Evolutionary conservation across 2,888 invertebrate species (phyloP).

Genomic region (Lamellibrachia satsuma): DNA sequence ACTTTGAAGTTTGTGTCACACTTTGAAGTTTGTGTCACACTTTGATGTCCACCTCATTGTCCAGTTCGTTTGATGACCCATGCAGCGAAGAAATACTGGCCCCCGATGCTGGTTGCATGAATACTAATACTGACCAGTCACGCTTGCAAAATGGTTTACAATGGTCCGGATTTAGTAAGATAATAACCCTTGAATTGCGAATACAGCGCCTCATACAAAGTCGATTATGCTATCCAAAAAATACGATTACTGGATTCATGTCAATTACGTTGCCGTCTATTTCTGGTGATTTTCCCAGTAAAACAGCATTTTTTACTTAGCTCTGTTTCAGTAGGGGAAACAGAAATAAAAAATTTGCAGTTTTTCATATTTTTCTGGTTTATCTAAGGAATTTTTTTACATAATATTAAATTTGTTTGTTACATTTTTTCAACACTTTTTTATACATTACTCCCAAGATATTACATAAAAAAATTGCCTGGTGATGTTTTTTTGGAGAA

Average conservation of each 20-base stretch:
- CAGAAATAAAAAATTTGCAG: too few species aligned
- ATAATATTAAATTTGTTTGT: too few species aligned
- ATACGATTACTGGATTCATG: neutral
- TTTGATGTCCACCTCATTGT: neutral
- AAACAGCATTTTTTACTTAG: neutral
- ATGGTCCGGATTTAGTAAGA: neutral
- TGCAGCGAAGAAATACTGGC: neutral
- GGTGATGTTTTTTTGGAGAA: too few species aligned
- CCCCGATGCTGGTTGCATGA: neutral
- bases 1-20: neutral
- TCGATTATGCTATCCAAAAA: neutral
- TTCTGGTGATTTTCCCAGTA: neutral
- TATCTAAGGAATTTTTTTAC: too few species aligned
- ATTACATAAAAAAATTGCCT: too few species aligned
- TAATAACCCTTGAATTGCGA: neutral
- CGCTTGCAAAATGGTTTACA: neutral
- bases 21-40: too few species aligned
- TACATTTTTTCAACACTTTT: too few species aligned
- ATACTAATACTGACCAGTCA: constrained; percentile 4
- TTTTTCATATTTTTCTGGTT: too few species aligned
- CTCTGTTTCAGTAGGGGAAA: neutral
- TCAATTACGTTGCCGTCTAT: neutral
- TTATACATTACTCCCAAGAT: too few species aligned
- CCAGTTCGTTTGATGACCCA: neutral
- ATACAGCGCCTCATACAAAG: neutral